Evolutionary conservation across 2,797 vertebrate species (phyloP).

Genomic region (Cryptoprocta ferox): DNA sequence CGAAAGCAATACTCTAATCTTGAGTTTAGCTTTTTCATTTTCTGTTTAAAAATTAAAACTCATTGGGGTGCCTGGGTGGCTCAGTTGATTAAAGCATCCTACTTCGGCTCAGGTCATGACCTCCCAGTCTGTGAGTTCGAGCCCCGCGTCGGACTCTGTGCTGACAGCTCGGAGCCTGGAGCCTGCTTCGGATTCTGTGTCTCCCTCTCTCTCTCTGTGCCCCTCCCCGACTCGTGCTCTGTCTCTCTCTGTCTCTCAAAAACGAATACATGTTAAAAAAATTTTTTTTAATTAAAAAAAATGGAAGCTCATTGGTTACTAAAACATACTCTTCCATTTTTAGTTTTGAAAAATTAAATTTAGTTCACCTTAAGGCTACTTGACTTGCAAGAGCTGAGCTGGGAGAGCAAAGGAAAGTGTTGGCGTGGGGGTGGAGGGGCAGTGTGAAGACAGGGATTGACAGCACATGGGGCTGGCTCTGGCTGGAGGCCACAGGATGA

Average conservation of each 20-base stretch:
- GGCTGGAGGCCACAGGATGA: not conserved
- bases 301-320: not conserved
- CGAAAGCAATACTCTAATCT: not conserved
- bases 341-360: not conserved
- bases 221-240: too few relatives aligned
- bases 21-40: not conserved
- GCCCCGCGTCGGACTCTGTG: too few relatives aligned
- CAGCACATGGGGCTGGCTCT: too few relatives aligned
- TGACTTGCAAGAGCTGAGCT: not conserved
- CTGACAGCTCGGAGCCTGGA: too few relatives aligned
- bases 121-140: fast-evolving
- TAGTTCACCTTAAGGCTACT: not conserved
- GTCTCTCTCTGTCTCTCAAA: too few relatives aligned
- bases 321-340: not conserved
- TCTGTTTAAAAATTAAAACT: not conserved
- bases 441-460: not conserved
- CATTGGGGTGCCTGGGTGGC: not conserved
- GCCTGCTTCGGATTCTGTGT: too few relatives aligned
- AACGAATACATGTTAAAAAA: too few relatives aligned
- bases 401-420: not conserved
- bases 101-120: too few relatives aligned
- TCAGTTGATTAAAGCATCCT: too few relatives aligned
- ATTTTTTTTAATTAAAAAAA: too few relatives aligned
- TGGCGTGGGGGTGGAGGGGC: too few relatives aligned
- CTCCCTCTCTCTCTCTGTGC: too few relatives aligned